Conservation (phyloP, 2,888 invertebrate species). For the Drosophila cracens region DNA sequence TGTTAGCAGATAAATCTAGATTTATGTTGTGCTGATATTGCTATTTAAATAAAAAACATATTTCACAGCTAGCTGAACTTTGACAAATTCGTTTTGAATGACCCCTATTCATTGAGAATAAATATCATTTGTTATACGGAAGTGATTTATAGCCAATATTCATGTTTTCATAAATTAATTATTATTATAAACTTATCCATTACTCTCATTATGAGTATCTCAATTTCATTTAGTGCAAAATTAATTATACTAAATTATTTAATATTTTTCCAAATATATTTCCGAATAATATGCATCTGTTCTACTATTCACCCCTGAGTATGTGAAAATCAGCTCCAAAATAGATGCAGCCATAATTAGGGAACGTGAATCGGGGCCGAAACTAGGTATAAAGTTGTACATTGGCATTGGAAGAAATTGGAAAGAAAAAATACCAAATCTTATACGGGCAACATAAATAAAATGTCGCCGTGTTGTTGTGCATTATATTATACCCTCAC, state of each 20-base stretch:
- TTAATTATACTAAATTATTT: background rate
- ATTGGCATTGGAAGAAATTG: constrained; percentile 21
- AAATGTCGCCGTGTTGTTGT: constrained; percentile 38
- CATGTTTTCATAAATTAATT: background rate
- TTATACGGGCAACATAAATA: constrained; percentile 50
- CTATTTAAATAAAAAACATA: background rate
- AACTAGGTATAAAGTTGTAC: constrained; percentile 22
- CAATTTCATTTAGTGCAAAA: background rate
- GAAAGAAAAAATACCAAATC: constrained; percentile 5
- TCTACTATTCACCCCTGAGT: background rate
- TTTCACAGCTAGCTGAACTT: background rate
- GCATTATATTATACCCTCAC: constrained; percentile 1
- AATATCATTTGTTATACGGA: background rate
- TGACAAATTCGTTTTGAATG: constrained; percentile 1
- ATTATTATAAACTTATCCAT: background rate
- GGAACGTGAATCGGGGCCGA: constrained; percentile 3
- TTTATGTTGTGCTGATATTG: background rate
- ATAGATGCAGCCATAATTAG: constrained; percentile 40
- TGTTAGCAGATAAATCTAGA: background rate
- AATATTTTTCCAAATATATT: constrained; percentile 2
- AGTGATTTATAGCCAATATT: background rate
- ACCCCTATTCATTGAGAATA: constrained; percentile 16
- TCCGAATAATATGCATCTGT: background rate
- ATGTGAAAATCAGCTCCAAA: constrained; percentile 14
- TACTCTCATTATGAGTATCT: background rate